These are phyloP conservation scores for Cremastinae sp. DNA, from an alignment of 2,888 invertebrate species.

Conservation along the genomic window DNA sequence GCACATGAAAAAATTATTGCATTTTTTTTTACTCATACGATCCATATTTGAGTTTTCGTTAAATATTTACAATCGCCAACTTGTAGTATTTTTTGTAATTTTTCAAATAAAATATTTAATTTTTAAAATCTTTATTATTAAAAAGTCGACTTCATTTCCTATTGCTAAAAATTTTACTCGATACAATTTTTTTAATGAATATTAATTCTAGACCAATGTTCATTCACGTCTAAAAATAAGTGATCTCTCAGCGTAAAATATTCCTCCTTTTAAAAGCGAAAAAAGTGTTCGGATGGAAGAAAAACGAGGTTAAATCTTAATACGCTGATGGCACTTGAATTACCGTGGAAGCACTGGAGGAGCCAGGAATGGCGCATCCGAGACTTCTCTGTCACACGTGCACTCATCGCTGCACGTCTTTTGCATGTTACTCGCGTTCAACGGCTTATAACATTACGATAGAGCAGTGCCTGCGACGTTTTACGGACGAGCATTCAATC, in stretches of 20 bases:
- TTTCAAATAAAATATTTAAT: background rate
- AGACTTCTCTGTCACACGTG: slow-evolving; percentile 37
- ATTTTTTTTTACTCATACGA: no score
- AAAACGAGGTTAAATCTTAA: slow-evolving; percentile 37
- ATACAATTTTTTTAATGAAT: background rate
- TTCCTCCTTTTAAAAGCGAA: background rate
- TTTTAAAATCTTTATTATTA: background rate
- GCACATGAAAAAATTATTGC: no score
- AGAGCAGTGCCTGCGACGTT: no score
- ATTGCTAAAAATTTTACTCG: background rate
- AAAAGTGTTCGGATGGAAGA: slow-evolving; percentile 20
- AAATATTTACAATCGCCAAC: no score
- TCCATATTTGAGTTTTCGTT: no score
- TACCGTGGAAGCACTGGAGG: slow-evolving; percentile 12
- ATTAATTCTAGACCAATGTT: background rate
- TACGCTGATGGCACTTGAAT: slow-evolving; percentile 23
- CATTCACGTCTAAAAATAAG: background rate
- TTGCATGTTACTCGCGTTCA: slow-evolving; percentile 39
- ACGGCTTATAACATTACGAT: slow-evolving; percentile 25
- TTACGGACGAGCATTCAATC: slow-evolving; percentile 17
- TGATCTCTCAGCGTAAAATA: background rate
- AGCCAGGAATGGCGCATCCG: slow-evolving; percentile 34
- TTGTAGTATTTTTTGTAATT: no score
- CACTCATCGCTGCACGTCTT: slow-evolving; percentile 31
- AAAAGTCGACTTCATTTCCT: background rate